phyloP scores from a whole-genome alignment of 2,888 invertebrate species.

The Tinea semifulvella region DNA sequence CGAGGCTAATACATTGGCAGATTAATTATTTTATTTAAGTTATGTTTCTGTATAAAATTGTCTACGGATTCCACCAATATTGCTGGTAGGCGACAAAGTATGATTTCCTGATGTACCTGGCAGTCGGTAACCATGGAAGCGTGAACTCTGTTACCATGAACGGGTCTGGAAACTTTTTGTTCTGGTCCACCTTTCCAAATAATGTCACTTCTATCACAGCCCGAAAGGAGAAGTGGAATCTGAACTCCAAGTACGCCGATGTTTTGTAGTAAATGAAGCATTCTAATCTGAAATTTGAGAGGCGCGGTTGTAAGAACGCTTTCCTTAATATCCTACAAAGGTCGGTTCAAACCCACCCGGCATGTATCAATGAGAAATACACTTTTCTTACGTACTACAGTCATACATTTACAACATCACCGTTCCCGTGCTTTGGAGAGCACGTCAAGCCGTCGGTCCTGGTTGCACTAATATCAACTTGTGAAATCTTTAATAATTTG shows the following conservation, averaged over 20 bases:
- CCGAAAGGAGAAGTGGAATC: conserved; percentile 37
- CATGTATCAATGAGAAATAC: too few relatives aligned
- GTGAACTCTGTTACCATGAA: conserved; percentile 26
- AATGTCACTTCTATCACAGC: conserved; percentile 30
- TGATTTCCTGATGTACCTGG: not conserved
- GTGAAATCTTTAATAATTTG: too few relatives aligned
- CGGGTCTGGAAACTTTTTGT: conserved; percentile 25
- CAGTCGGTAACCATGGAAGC: conserved; percentile 27
- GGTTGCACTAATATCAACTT: too few relatives aligned
- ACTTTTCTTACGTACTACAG: too few relatives aligned
- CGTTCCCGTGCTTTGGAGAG: too few relatives aligned
- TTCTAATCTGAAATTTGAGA: conserved; percentile 31
- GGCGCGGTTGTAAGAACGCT: too few relatives aligned
- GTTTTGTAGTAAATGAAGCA: conserved; percentile 42
- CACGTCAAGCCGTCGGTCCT: too few relatives aligned
- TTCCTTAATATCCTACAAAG: too few relatives aligned
- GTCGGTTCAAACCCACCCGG: too few relatives aligned
- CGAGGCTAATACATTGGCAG: too few relatives aligned
- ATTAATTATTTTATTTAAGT: not conserved
- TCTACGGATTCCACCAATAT: conserved; percentile 1
- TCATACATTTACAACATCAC: too few relatives aligned
- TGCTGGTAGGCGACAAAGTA: not conserved
- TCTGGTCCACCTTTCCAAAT: conserved; percentile 26
- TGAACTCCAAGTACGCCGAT: conserved; percentile 35
- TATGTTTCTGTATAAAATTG: conserved; percentile 11